Percentiles rank a stretch among this genome's conserved stretches.
Conservation (phyloP, 2,113 vertebrate genomes). For the Thomomys bottae region DNA sequence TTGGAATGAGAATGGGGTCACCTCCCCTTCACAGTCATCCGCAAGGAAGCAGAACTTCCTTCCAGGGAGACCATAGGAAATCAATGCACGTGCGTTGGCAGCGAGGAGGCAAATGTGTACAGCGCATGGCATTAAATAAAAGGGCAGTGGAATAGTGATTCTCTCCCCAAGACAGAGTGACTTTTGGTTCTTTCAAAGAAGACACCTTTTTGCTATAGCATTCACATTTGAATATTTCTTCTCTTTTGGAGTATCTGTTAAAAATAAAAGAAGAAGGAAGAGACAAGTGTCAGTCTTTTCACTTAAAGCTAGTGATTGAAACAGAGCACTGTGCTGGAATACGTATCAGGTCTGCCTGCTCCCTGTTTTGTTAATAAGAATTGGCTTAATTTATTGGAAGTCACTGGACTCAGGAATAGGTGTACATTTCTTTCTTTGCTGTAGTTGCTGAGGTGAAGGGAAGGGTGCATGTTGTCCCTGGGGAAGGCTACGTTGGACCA, state of each 20-base stretch:
- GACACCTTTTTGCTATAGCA: slow-evolving; percentile 76
- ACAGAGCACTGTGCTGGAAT: slow-evolving; percentile 44
- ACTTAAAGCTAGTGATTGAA: slow-evolving; percentile 51
- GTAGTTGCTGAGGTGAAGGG: slow-evolving; percentile 49
- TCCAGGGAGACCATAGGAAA: slow-evolving; percentile 93
- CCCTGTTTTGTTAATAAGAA: slow-evolving; percentile 31
- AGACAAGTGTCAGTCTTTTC: not conserved
- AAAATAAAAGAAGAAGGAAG: slow-evolving; percentile 19
- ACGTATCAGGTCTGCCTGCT: accelerated
- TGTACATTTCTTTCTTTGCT: slow-evolving; percentile 40
- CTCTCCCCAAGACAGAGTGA: slow-evolving; percentile 78
- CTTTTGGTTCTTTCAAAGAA: slow-evolving; percentile 81
- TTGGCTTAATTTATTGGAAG: slow-evolving; percentile 66
- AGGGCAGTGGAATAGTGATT: slow-evolving; percentile 86
- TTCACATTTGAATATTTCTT: slow-evolving; percentile 67
- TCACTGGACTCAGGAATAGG: slow-evolving; percentile 1
- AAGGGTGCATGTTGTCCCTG: slow-evolving; percentile 52
- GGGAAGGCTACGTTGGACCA: slow-evolving; percentile 67
- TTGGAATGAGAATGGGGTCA: slow-evolving; percentile 91
- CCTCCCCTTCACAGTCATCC: slow-evolving; percentile 91
- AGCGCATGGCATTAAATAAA: slow-evolving; percentile 86
- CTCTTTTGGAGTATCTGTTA: slow-evolving; percentile 38
- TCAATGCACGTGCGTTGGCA: slow-evolving; percentile 91
- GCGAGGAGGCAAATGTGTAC: slow-evolving; percentile 84
- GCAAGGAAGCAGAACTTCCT: slow-evolving; percentile 92